Evolutionary conservation across 2,113 vertebrate species (phyloP).

Genomic region (Ophthalmolycus amberensis): DNA sequence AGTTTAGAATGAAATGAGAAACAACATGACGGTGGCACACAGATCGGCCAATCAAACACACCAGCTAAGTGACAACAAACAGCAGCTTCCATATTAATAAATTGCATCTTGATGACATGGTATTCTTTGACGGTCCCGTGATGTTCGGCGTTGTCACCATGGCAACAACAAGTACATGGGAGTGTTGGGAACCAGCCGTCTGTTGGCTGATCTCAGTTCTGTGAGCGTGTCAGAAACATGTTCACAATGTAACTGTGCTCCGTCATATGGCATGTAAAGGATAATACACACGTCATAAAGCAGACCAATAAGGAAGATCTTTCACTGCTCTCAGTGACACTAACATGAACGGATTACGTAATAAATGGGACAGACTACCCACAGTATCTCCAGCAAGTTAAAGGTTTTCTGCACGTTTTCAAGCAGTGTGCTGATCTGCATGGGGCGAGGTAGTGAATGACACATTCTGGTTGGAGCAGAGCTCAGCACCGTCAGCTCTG

Average conservation of each 20-base stretch:
- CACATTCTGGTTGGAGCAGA: slow-evolving; percentile 26
- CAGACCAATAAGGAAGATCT: neutral
- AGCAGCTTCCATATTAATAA: slow-evolving; percentile 33
- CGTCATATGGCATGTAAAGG: neutral
- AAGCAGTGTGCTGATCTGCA: neutral
- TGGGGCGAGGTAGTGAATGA: slow-evolving; percentile 7
- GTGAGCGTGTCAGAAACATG: neutral
- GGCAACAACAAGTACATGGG: neutral
- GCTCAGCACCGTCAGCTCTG: slow-evolving; percentile 43
- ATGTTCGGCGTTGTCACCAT: slow-evolving; percentile 27
- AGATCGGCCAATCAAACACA: slow-evolving; percentile 24
- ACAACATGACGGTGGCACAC: neutral
- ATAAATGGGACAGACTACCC: neutral
- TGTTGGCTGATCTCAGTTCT: neutral
- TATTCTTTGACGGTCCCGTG: slow-evolving; percentile 23
- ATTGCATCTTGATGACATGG: slow-evolving; percentile 24
- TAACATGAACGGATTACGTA: neutral
- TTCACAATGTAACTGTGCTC: neutral
- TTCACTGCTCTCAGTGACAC: neutral
- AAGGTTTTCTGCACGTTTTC: neutral
- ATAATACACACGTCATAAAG: no score
- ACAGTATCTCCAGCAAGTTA: neutral
- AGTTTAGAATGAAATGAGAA: neutral
- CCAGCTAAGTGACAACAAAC: slow-evolving; percentile 18
- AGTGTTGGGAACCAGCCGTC: slow-evolving; percentile 12